phyloP scores from a whole-genome alignment of 1,140 invertebrate genomes.

The Drosophila yakuba region DNA sequence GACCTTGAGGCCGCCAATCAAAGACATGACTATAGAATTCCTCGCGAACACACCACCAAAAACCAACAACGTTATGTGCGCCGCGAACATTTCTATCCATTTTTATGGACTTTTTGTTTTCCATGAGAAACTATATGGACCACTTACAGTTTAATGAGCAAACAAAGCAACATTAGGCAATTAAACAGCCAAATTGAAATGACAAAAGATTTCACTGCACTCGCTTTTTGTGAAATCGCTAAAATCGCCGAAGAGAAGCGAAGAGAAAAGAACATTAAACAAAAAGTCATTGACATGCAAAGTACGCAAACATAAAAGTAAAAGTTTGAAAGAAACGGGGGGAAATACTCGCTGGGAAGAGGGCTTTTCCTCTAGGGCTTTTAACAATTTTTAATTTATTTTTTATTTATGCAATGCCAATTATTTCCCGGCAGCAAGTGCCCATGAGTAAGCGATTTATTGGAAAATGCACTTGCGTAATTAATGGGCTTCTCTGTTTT shows the following conservation, averaged over 20 bases:
- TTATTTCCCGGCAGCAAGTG: conserved; percentile 40
- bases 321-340: conserved; percentile 30
- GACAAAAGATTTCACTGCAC: conserved; percentile 69
- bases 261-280: conserved; percentile 38
- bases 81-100: conserved; percentile 8
- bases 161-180: conserved; percentile 70
- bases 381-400: conserved; percentile 20
- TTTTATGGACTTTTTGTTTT: conserved; percentile 28
- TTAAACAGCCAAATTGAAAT: conserved; percentile 69
- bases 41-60: not conserved
- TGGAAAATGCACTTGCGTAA: conserved; percentile 28
- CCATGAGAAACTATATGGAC: conserved; percentile 57
- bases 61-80: not conserved
- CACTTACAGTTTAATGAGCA: conserved; percentile 74
- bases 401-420: conserved; percentile 12
- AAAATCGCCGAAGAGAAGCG: conserved; percentile 5
- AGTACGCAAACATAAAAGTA: conserved; percentile 49
- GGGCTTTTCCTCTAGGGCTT: conserved; percentile 9
- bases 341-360: conserved; percentile 4
- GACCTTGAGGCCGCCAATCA: conserved; percentile 43
- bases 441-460: conserved; percentile 62
- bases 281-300: conserved; percentile 77
- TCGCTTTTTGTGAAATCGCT: conserved; percentile 35
- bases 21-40: conserved; percentile 15
- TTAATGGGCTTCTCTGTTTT: conserved; percentile 10